A percentile compares a stretch with the other conserved stretches of the same genome.
Conservation (phyloP, 2,113 vertebrate genomes). For the Periophthalmodon schlosseri region DNA sequence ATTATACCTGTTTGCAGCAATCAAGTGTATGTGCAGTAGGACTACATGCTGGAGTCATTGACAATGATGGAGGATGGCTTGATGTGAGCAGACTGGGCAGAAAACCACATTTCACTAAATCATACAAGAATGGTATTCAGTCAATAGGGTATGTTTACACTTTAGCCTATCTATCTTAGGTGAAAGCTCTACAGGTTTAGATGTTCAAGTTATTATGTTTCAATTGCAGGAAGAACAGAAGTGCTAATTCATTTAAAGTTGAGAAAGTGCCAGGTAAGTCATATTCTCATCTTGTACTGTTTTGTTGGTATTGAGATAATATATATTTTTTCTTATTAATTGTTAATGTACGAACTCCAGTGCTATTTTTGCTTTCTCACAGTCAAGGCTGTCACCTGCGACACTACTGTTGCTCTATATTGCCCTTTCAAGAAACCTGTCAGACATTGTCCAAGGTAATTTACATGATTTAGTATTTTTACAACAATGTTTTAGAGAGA, state of each 20-base stretch:
- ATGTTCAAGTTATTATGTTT: conserved; percentile 18
- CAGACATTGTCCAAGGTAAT: conserved; percentile 93
- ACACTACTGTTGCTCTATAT: conserved; percentile 88
- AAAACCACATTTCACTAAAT: conserved; percentile 90
- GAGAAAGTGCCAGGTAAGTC: conserved; percentile 90
- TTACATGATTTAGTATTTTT: neutral
- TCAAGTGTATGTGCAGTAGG: conserved; percentile 94
- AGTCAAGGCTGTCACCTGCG: conserved; percentile 94
- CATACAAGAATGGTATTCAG: conserved; percentile 90
- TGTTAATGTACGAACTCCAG: neutral
- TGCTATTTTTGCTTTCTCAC: conserved; percentile 22
- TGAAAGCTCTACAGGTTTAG: neutral
- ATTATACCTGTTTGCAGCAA: conserved; percentile 80
- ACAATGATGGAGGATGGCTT: conserved; percentile 96
- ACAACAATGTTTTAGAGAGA: neutral
- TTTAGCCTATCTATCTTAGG: neutral
- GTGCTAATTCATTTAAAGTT: conserved; percentile 95
- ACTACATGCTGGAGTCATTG: conserved; percentile 91
- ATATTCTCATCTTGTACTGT: neutral
- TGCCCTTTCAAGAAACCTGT: conserved; percentile 93
- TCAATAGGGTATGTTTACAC: conserved; percentile 81
- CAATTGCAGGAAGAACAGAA: conserved; percentile 87
- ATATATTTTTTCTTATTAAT: too few relatives aligned
- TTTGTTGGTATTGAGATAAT: neutral
- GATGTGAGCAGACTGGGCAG: conserved; percentile 93